These are phyloP conservation scores for Pristionchus maxplancki DNA, from an alignment of 2,888 invertebrate genomes.

Conservation along the genomic window DNA sequence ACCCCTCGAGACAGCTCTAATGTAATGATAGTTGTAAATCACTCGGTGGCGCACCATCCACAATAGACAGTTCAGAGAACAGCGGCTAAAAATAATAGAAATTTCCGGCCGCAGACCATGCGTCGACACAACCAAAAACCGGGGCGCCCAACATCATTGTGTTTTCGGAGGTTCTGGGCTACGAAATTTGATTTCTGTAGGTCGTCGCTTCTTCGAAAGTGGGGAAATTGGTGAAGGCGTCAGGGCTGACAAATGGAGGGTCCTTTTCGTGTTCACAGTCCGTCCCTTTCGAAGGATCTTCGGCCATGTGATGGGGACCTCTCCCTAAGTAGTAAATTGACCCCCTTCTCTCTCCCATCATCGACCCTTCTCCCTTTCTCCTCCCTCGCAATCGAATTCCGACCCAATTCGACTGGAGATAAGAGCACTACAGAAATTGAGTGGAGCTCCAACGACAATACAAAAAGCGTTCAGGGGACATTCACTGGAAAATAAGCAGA, in stretches of 20 bases:
- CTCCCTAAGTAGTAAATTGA: neutral
- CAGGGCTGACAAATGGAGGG: neutral
- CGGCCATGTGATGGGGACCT: neutral
- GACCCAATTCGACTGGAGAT: constrained; percentile 14
- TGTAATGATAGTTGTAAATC: neutral
- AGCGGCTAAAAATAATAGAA: neutral
- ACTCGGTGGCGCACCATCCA: neutral
- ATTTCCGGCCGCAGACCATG: constrained; percentile 30
- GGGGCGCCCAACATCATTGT: neutral
- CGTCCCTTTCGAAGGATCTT: neutral
- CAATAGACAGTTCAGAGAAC: neutral
- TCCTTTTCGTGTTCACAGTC: neutral
- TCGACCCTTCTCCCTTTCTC: neutral
- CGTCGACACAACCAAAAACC: constrained; percentile 30
- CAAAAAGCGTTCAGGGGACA: neutral
- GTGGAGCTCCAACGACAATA: neutral
- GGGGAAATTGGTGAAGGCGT: neutral
- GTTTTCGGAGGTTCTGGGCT: neutral
- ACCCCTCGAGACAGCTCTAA: neutral
- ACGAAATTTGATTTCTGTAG: neutral
- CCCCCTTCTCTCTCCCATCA: neutral
- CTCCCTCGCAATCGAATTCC: constrained; percentile 38
- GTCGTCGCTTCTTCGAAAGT: no score
- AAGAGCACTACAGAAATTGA: constrained; percentile 42
- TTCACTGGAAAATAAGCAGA: neutral